Percentiles rank a stretch among this genome's conserved stretches.
phyloP scores from a whole-genome alignment of 2,888 invertebrate species.

The Sesamia inferens region DNA sequence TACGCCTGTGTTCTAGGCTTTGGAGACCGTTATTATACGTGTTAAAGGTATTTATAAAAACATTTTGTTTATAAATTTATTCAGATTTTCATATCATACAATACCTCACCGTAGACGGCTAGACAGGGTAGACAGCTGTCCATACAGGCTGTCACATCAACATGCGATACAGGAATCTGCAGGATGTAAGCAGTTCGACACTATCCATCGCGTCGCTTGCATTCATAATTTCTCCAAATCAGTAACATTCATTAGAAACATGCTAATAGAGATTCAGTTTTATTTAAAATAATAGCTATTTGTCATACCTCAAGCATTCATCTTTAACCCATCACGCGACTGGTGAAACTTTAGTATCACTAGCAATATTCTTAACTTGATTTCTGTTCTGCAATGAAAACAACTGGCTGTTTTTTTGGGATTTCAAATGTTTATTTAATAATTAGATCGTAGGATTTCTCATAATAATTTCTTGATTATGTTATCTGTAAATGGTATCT shows the following conservation, averaged over 20 bases:
- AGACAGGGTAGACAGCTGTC: slow-evolving; percentile 37
- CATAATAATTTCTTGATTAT: slow-evolving; percentile 4
- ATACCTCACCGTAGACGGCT: slow-evolving; percentile 23
- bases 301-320: not conserved
- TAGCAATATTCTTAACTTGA: not conserved
- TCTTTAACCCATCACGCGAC: slow-evolving; percentile 20
- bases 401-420: not conserved
- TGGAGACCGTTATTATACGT: too few relatives aligned
- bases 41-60: too few relatives aligned
- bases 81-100: slow-evolving; percentile 1
- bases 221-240: slow-evolving; percentile 42
- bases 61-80: not conserved
- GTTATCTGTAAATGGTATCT: slow-evolving; percentile 16
- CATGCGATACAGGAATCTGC: not conserved
- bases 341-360: not conserved
- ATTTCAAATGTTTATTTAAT: not conserved
- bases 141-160: slow-evolving; percentile 14
- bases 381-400: not conserved
- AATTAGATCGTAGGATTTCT: not conserved
- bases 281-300: slow-evolving; percentile 26
- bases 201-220: slow-evolving; percentile 3
- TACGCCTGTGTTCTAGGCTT: too few relatives aligned
- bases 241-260: slow-evolving; percentile 15
- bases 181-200: slow-evolving; percentile 25
- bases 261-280: slow-evolving; percentile 13